phyloP scores from a whole-genome alignment of 2,888 invertebrate species.

The Lepidonotus clava region DNA sequence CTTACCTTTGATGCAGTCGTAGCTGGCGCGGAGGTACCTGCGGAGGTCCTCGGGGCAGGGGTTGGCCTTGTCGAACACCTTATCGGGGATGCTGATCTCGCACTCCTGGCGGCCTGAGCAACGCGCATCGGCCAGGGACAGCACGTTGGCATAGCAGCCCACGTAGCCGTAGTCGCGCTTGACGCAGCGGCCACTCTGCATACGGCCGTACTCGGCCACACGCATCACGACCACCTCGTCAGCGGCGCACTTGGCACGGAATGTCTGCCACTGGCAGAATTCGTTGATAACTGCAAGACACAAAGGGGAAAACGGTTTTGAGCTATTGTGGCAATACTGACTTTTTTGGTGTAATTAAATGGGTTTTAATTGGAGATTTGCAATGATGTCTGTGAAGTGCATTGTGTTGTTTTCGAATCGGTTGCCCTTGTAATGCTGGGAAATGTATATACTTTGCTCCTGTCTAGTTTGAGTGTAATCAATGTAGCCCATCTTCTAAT shows the following conservation, averaged over 20 bases:
- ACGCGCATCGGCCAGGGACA: constrained; percentile 43
- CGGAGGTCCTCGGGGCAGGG: constrained; percentile 54
- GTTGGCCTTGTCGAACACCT: constrained; percentile 54
- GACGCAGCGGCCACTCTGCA: constrained; percentile 51
- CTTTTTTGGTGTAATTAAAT: no score
- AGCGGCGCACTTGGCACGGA: constrained; percentile 36
- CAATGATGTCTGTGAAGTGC: no score
- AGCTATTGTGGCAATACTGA: background rate
- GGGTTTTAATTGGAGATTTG: no score
- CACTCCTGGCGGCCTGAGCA: constrained; percentile 51
- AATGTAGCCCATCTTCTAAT: no score
- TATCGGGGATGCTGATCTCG: constrained; percentile 53
- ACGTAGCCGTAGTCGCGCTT: constrained; percentile 57
- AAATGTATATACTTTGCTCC: no score
- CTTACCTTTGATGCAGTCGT: constrained; percentile 54
- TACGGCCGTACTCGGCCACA: constrained; percentile 50
- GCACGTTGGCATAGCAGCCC: constrained; percentile 51
- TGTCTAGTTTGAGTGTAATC: no score
- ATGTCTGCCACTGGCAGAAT: constrained; percentile 57
- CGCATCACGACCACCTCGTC: constrained; percentile 50
- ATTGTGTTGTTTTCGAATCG: no score
- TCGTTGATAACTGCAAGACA: constrained; percentile 41
- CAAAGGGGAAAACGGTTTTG: background rate
- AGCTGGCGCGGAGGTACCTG: constrained; percentile 47
- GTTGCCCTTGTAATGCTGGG: no score